These are phyloP conservation scores for Gulo gulo DNA, from an alignment of 2,113 vertebrate species.

Conservation along the genomic window DNA sequence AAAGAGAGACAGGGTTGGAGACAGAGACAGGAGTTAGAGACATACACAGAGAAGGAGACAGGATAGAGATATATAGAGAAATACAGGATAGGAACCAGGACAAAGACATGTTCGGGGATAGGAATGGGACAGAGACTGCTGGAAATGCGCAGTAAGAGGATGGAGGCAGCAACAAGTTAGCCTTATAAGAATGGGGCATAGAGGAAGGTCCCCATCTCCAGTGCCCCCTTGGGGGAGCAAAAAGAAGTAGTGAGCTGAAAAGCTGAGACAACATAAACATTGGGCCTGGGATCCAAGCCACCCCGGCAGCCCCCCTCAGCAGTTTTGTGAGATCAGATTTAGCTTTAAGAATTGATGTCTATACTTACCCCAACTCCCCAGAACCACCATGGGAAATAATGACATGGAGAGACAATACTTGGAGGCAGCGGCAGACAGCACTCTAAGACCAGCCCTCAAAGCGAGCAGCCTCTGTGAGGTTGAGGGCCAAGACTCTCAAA, in stretches of 20 bases:
- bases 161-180: neutral
- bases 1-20: neutral
- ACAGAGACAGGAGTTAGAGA: neutral
- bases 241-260: neutral
- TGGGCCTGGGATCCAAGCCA: neutral
- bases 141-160: neutral
- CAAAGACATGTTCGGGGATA: neutral
- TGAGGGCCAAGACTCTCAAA: neutral
- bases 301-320: neutral
- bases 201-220: neutral
- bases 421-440: neutral
- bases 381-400: neutral
- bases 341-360: neutral
- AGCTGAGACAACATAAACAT: neutral
- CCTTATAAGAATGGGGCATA: neutral
- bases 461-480: neutral
- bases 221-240: neutral
- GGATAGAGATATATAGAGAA: neutral
- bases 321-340: conserved; percentile 9
- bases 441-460: neutral
- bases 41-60: neutral
- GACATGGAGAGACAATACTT: neutral
- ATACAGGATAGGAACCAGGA: neutral
- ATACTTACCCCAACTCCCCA: neutral
- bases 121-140: neutral